Evolutionary conservation across 2,888 invertebrate species (phyloP), one percentile per base, ranked within the genome.

Genomic region (Aspidiotus destructor): DNA sequence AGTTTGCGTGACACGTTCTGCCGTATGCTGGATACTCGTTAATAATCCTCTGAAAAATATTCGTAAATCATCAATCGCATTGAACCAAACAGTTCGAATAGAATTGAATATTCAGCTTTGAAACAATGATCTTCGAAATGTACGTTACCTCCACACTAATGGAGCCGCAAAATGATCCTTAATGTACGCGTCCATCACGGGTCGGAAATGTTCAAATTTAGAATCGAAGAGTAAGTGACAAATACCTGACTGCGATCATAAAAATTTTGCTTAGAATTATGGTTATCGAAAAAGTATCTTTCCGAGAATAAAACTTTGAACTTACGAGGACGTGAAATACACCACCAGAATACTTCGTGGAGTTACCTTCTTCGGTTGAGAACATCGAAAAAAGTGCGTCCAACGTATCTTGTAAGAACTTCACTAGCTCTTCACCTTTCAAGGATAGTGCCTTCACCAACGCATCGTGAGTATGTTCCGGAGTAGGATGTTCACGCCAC

Each of bases 141-240:
- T n/a, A 48, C 17, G 84, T 79, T 79, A 89, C 89, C 92, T 93
- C 79, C 95, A 94, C 16, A 95, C 95, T 13, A 96, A 81, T 0
- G 95, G 92, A 1, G 94, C 94, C 0, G 95, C 92, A 79, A 97
- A 96, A 77, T 94, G 94, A 73, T 91, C 89, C 73, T 89, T 88
- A 65, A 96, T 93, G 76, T 97, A 97, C 1, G 91, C 91, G 75
- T 96, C 93, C 78, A 96, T 85, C 0, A 96, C 93, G 0, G 94
- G 92, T 73, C 90, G 87, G 78, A 96, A 96, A 76, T 95, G 93
- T 76, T 94, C 92, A 78, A 94, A 96, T 74, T 94, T 89, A 68
- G 85, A 87, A 75, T 94, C 92, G 74, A 94, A 91, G 70, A 96
- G 80, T 17, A 94, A 80, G 76, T 89, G 91, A 77, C 96, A 91